phyloP scores from a whole-genome alignment of 2,797 vertebrate species.

The Lithobates sylvaticus region DNA sequence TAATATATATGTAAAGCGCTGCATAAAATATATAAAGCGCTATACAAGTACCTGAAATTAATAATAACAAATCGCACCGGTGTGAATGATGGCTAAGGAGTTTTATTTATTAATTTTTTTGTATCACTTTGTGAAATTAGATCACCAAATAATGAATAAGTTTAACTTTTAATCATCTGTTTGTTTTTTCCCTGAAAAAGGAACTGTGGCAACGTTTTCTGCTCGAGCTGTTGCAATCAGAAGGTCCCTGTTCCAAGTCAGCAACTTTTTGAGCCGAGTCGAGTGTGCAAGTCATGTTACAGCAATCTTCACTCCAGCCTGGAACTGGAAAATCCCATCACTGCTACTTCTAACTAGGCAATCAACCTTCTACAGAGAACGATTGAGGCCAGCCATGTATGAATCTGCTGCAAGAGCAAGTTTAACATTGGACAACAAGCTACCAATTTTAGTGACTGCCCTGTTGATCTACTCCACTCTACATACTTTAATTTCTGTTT shows the following conservation, averaged over 20 bases:
- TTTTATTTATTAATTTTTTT: no score
- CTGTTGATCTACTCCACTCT: constrained; percentile 14
- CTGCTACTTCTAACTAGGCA: constrained; percentile 90
- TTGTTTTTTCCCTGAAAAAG: constrained; percentile 72
- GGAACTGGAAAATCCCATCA: constrained; percentile 93
- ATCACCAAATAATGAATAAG: no score
- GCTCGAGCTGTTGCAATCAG: constrained; percentile 97
- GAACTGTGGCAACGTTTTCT: constrained; percentile 98
- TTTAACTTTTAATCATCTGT: background rate
- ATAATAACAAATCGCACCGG: no score
- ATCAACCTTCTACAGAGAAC: constrained; percentile 49
- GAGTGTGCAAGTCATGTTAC: constrained; percentile 94
- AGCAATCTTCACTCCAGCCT: constrained; percentile 85
- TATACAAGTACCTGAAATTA: no score
- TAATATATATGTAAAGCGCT: no score
- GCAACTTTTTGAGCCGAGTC: constrained; percentile 95
- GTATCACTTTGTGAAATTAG: no score
- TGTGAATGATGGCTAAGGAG: no score
- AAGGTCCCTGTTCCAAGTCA: constrained; percentile 98
- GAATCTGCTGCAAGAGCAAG: constrained; percentile 17
- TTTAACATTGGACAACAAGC: constrained; percentile 20
- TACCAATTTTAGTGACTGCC: constrained; percentile 24
- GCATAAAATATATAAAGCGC: no score
- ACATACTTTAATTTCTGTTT: constrained; percentile 27
- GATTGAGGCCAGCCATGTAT: constrained; percentile 61